Evolutionary conservation across 2,797 vertebrate species (phyloP), one percentile per base, ranked within the genome.

Genomic region (Oreortyx pictus): DNA sequence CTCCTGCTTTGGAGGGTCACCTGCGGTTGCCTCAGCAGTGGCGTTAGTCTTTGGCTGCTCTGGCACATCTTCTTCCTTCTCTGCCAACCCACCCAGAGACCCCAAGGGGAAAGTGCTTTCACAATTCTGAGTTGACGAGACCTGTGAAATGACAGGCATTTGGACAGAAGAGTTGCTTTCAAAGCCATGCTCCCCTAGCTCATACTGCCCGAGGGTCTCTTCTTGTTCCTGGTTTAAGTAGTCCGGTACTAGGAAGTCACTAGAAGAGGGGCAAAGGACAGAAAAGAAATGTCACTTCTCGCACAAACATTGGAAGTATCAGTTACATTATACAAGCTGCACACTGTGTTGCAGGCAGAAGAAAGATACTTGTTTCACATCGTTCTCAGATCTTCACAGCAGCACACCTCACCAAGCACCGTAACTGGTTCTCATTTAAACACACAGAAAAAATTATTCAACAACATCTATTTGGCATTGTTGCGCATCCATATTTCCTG

Each of bases 191-290:
- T 98, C 98, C 96, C 97, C 98, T 97, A 99, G 98, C 96, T 99
- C 98, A 93, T 99, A 99, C 96, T 99, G 99, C 96, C 98, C 99
- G 97, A 99, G 98, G 97, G 97, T 96, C 97, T 99, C 99, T 97
- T 99, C 99, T 97, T 99, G 99, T 47, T 99, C 99, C 97, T 99
- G 99, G 98, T 98, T 99, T 98, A 99, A 98, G 98, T 99, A 99
- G 98, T 99, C 99, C 98, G 99, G 98, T 97, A 99, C 98, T 98
- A 99, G 98, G 98, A 99, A 99, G 99, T 99, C 99, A 99, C 99
- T 99, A 97, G 64, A 97, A 96, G 94, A 97, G 94, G 96, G 91
- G 95, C 78, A 98, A 98, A 98, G 95, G 91, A 96, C 92, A 97
- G 83, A 97, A 97, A 60, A 97, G 37, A 88, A 91, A 90, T 49